These are phyloP conservation scores for Ochotona princeps DNA, from an alignment of 2,113 vertebrate genomes.

Conservation along the genomic window DNA sequence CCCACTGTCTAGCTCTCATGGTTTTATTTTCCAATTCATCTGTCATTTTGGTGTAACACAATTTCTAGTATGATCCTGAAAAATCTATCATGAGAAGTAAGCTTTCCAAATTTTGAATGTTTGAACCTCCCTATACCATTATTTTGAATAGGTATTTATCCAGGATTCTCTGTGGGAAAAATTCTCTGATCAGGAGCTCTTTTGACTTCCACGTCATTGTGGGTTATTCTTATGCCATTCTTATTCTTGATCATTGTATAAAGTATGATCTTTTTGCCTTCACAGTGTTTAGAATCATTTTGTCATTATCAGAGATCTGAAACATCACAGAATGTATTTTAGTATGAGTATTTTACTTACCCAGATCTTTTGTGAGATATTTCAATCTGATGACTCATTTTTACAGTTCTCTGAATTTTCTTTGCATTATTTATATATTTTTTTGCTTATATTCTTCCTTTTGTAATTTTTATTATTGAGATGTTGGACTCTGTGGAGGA, in stretches of 20 bases:
- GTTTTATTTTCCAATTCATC: neutral
- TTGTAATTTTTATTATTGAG: neutral
- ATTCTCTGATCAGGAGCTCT: neutral
- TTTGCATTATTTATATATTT: neutral
- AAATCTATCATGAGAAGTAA: neutral
- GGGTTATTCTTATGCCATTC: neutral
- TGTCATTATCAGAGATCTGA: neutral
- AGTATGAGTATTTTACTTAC: neutral
- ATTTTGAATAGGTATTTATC: neutral
- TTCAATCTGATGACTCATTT: neutral
- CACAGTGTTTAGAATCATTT: neutral
- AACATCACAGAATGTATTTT: neutral
- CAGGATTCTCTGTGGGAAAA: neutral
- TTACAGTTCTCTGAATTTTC: neutral
- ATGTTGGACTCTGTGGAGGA: neutral
- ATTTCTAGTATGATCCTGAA: neutral
- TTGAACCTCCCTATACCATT: neutral
- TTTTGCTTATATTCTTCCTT: neutral
- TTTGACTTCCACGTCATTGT: neutral
- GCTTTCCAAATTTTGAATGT: neutral
- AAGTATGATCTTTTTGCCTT: neutral
- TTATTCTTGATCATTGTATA: constrained; percentile 34
- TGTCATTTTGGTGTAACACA: neutral
- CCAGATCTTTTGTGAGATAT: neutral
- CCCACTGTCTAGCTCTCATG: neutral